Evolutionary conservation across 2,888 invertebrate species (phyloP).

Genomic region (Miltochrista miniata): DNA sequence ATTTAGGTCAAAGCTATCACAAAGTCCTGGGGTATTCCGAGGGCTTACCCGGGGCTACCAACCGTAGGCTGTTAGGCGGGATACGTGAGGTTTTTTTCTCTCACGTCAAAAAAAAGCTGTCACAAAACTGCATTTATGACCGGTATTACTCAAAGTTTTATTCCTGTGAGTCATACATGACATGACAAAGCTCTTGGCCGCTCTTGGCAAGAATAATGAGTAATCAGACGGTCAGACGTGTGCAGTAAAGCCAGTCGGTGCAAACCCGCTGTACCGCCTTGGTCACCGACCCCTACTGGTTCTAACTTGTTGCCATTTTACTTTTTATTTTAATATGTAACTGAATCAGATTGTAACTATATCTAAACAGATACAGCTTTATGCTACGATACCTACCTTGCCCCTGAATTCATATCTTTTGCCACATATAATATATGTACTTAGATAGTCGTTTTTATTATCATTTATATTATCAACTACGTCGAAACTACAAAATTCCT

Average conservation of each 20-base stretch:
- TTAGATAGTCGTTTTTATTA: neutral
- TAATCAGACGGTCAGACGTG: slow-evolving; percentile 56
- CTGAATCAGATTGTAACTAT: neutral
- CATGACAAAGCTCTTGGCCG: slow-evolving; percentile 43
- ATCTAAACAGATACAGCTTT: neutral
- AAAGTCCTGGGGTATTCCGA: too few relatives aligned
- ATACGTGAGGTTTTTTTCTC: too few relatives aligned
- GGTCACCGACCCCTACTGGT: slow-evolving; percentile 81
- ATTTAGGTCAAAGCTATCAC: too few relatives aligned
- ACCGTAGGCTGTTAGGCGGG: too few relatives aligned
- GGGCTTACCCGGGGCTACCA: too few relatives aligned
- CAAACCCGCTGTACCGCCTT: slow-evolving; percentile 48
- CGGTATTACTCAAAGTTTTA: slow-evolving; percentile 5
- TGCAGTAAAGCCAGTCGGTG: slow-evolving; percentile 61
- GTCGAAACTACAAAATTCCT: neutral
- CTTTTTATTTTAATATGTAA: slow-evolving; percentile 63
- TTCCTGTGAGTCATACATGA: slow-evolving; percentile 45
- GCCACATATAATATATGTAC: neutral
- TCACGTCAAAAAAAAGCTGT: too few relatives aligned
- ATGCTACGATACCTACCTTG: neutral
- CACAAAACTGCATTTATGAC: neutral
- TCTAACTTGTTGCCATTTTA: slow-evolving; percentile 79
- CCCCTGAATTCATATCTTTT: neutral
- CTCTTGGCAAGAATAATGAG: slow-evolving; percentile 60
- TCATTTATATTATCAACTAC: neutral